These are phyloP conservation scores for Avahi laniger DNA, from an alignment of 2,797 vertebrate species.

Conservation along the genomic window DNA sequence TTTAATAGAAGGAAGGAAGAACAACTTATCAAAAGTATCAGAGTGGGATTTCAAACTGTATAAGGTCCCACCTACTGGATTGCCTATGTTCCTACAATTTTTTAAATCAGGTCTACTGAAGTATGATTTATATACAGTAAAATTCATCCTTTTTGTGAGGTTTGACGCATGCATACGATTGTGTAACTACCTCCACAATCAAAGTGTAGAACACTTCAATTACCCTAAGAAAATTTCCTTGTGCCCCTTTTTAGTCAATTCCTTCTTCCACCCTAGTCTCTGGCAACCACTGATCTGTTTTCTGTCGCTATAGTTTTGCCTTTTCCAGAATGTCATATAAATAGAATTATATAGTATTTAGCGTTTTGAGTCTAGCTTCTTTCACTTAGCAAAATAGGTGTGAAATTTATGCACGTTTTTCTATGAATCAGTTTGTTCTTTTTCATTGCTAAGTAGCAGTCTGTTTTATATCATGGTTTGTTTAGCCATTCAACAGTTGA, in stretches of 20 bases:
- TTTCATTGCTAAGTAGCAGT: neutral
- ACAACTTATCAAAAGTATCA: neutral
- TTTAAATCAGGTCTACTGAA: neutral
- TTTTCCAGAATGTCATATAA: neutral
- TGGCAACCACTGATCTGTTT: neutral
- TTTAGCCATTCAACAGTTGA: neutral
- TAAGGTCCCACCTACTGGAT: neutral
- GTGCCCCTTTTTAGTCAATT: neutral
- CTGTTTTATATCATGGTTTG: neutral
- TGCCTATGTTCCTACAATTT: neutral
- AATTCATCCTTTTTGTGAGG: neutral
- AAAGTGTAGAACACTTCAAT: neutral
- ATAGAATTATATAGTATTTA: neutral
- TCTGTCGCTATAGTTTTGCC: neutral
- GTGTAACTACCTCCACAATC: neutral
- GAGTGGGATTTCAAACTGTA: neutral
- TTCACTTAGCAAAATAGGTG: constrained; percentile 6
- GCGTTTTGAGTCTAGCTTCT: neutral
- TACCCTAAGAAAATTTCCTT: neutral
- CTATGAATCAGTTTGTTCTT: neutral
- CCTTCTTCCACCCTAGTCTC: neutral
- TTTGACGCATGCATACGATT: neutral
- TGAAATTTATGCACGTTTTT: constrained; percentile 12
- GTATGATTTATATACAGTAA: neutral
- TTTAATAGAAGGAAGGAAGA: neutral